Percentiles rank a stretch among this genome's conserved stretches.
Conservation (phyloP, 1,140 invertebrate genomes). For the Cydia pomonella region DNA sequence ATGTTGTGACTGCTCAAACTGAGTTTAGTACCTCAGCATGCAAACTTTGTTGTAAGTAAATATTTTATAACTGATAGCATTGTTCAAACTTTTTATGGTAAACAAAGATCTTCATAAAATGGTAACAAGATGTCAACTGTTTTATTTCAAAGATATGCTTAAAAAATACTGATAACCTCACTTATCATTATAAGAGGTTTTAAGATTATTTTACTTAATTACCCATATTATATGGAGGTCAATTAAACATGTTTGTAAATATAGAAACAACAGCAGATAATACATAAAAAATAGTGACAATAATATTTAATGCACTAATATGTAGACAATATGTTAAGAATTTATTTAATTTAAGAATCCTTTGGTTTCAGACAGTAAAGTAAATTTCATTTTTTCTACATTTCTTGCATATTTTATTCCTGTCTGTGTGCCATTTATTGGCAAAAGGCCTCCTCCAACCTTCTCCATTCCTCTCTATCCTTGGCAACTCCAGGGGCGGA, state of each 20-base stretch:
- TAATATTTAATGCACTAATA: no score
- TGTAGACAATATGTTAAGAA: no score
- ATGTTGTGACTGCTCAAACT: no score
- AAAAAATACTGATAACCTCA: background rate
- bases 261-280: background rate
- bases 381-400: no score
- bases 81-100: background rate
- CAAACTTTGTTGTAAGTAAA: background rate
- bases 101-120: background rate
- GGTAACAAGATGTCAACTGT: background rate
- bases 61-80: background rate
- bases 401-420: no score
- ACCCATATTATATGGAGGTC: background rate
- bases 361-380: no score
- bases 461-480: no score
- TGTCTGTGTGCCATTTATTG: no score
- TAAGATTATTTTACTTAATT: background rate
- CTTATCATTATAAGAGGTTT: constrained; percentile 8
- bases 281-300: no score
- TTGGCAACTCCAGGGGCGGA: no score
- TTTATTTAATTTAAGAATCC: no score
- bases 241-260: background rate
- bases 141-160: background rate
- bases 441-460: no score
- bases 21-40: background rate